These are phyloP conservation scores for Tetropium fuscum DNA, from an alignment of 2,888 invertebrate species.

Conservation along the genomic window DNA sequence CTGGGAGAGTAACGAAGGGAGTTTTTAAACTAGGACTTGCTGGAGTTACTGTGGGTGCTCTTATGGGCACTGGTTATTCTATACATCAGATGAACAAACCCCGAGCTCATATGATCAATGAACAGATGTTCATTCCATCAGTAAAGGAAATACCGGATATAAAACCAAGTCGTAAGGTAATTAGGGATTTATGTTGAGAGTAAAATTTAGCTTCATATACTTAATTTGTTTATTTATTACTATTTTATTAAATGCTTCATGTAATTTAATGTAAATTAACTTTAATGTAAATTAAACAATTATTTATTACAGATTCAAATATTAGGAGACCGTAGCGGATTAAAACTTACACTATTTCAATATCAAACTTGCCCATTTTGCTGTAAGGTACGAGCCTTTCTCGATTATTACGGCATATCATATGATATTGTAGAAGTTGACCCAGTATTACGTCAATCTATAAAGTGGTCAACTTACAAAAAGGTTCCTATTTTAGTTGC, in stretches of 20 bases:
- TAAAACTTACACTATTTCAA: conserved; percentile 92
- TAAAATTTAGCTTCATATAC: no score
- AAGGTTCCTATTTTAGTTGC: conserved; percentile 94
- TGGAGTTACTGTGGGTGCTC: conserved; percentile 63
- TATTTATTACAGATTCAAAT: conserved; percentile 73
- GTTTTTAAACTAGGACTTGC: conserved; percentile 60
- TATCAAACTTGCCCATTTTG: conserved; percentile 99
- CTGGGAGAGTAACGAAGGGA: conserved; percentile 35
- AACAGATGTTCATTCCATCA: conserved; percentile 62
- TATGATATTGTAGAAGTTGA: conserved; percentile 98
- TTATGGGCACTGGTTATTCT: conserved; percentile 68
- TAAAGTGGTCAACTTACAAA: conserved; percentile 93
- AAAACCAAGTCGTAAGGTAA: conserved; percentile 67
- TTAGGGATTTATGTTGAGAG: conserved; percentile 16
- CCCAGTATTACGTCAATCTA: conserved; percentile 90
- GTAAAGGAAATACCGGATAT: conserved; percentile 62
- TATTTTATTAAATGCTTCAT: no score
- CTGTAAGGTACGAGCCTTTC: conserved; percentile 91
- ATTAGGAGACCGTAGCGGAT: conserved; percentile 74
- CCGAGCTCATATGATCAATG: conserved; percentile 64
- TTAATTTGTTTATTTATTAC: no score
- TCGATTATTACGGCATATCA: conserved; percentile 93
- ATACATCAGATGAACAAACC: conserved; percentile 64
- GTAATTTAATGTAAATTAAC: background rate
- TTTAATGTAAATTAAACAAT: conserved; percentile 16